A percentile compares a stretch with the other conserved stretches of the same genome.
phyloP scores from a whole-genome alignment of 1,140 invertebrate species.

The Heliconius hermathena region DNA sequence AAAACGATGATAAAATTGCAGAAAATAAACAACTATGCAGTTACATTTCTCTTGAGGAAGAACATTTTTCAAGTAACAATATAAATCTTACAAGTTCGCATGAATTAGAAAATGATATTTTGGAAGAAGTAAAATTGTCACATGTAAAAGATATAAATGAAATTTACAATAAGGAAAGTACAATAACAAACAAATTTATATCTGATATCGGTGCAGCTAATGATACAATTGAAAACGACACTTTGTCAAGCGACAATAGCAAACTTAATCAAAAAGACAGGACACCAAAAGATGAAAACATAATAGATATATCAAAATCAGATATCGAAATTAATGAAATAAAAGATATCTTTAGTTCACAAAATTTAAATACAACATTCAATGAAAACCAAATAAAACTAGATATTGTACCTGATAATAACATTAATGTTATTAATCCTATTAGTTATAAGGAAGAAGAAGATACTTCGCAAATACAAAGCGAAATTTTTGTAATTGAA shows the following conservation, averaged over 20 bases:
- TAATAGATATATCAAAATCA: background rate
- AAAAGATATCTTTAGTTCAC: background rate
- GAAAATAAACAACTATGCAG: background rate
- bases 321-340: background rate
- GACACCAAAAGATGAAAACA: background rate
- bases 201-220: background rate
- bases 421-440: background rate
- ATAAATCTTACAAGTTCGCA: background rate
- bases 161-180: background rate
- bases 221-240: background rate
- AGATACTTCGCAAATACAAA: background rate
- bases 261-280: background rate
- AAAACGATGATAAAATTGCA: constrained; percentile 4
- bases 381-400: background rate
- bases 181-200: background rate
- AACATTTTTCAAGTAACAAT: background rate
- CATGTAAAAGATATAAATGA: background rate
- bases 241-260: background rate
- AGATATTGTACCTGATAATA: background rate
- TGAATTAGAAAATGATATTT: background rate
- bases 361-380: background rate
- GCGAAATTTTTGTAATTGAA: background rate
- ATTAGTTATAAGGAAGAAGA: background rate
- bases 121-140: background rate
- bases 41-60: background rate